Percentiles rank a stretch among this genome's conserved stretches.
Conservation (phyloP, 2,797 vertebrate genomes). For the Sciaenops ocellatus region DNA sequence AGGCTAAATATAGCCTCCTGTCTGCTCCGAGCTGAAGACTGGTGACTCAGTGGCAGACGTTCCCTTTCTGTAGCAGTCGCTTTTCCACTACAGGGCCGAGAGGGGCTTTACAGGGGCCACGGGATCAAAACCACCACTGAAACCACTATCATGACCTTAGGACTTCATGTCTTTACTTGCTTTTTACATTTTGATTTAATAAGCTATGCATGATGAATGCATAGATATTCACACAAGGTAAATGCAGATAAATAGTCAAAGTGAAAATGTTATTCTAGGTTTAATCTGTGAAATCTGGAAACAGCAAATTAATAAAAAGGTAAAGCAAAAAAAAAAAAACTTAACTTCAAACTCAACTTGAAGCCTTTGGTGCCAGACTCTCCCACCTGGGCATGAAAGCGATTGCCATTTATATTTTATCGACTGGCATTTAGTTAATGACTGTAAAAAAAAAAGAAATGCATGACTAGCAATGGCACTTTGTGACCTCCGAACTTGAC, state of each 20-base stretch:
- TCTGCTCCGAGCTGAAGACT: slow-evolving; percentile 68
- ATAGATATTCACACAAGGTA: background rate
- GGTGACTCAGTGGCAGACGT: slow-evolving; percentile 62
- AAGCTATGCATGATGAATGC: background rate
- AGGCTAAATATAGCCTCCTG: slow-evolving; percentile 84
- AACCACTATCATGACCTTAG: background rate
- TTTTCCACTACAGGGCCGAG: slow-evolving; percentile 58
- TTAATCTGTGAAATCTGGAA: background rate
- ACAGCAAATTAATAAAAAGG: too few relatives aligned
- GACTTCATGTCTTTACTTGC: background rate
- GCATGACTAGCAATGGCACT: too few relatives aligned
- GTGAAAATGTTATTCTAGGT: background rate
- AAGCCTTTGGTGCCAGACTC: background rate
- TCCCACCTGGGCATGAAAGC: background rate
- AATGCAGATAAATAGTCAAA: background rate
- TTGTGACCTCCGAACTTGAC: slow-evolving; percentile 11
- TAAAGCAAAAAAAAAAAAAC: background rate
- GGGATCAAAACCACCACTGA: background rate
- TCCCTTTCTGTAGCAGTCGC: slow-evolving; percentile 43
- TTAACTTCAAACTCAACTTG: too few relatives aligned
- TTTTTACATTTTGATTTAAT: background rate
- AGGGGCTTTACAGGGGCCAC: slow-evolving; percentile 9
- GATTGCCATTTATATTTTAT: background rate
- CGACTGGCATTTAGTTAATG: background rate
- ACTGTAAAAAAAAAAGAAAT: background rate